A percentile compares a stretch with the other conserved stretches of the same genome.
Evolutionary conservation across 2,113 vertebrate genomes (phyloP).

Genomic region (Verasper variegatus): DNA sequence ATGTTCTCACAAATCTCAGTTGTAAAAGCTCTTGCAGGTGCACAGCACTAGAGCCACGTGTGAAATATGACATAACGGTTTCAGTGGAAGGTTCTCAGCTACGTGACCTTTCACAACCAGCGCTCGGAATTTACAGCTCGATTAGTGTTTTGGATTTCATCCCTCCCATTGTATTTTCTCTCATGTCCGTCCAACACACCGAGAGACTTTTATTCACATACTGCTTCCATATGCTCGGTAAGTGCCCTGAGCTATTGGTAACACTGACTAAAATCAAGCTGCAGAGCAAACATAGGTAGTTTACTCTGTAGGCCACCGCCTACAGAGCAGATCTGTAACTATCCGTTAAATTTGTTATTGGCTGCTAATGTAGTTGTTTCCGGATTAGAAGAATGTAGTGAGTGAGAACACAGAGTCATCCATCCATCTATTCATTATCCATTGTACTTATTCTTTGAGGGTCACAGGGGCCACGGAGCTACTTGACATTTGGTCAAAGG

Average conservation of each 20-base stretch:
- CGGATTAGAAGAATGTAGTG: constrained; percentile 1
- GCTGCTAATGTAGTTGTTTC: constrained; percentile 3
- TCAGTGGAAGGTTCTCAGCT: constrained; percentile 49
- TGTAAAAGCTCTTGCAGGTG: constrained; percentile 19
- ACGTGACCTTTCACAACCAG: constrained; percentile 41
- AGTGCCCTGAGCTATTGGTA: constrained; percentile 35
- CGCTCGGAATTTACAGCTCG: constrained; percentile 61
- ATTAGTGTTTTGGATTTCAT: constrained; percentile 65
- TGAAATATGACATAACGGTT: constrained; percentile 51
- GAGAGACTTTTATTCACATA: constrained; percentile 54
- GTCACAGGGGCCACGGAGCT: too few relatives aligned
- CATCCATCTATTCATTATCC: too few relatives aligned
- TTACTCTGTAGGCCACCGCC: background rate
- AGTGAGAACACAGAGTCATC: background rate
- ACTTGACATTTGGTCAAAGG: too few relatives aligned
- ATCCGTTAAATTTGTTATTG: background rate
- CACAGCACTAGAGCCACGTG: constrained; percentile 17
- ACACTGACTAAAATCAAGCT: constrained; percentile 24
- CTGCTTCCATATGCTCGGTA: constrained; percentile 66
- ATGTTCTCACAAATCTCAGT: constrained; percentile 35
- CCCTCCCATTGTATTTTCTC: constrained; percentile 48
- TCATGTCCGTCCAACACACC: constrained; percentile 69
- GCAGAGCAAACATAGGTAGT: background rate
- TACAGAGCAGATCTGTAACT: background rate
- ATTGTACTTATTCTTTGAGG: too few relatives aligned